Evolutionary conservation across 2,888 invertebrate genomes (phyloP).

Genomic region (Melinaea menophilus): DNA sequence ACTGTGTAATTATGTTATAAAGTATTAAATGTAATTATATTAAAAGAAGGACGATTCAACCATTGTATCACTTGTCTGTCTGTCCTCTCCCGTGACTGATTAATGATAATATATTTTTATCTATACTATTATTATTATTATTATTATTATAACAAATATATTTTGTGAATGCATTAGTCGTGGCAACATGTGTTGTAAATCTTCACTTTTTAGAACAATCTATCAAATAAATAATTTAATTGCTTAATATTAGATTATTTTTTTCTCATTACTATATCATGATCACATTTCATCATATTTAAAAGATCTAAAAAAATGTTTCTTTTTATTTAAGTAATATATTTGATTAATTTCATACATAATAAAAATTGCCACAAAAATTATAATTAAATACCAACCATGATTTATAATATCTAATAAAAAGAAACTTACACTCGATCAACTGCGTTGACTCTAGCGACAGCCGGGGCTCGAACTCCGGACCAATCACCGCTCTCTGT

Average conservation of each 20-base stretch:
- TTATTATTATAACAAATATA: slow-evolving; percentile 21
- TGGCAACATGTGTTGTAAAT: slow-evolving; percentile 26
- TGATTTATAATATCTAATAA: slow-evolving; percentile 49
- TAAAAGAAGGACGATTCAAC: slow-evolving; percentile 75
- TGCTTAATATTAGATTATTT: slow-evolving; percentile 22
- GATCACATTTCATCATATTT: background rate
- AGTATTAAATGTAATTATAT: slow-evolving; percentile 76
- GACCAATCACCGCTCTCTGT: slow-evolving; percentile 68
- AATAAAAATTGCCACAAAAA: slow-evolving; percentile 18
- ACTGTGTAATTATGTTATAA: slow-evolving; percentile 77
- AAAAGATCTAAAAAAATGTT: background rate
- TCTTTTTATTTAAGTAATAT: too few relatives aligned
- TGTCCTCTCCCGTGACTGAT: slow-evolving; percentile 24
- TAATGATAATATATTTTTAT: slow-evolving; percentile 25
- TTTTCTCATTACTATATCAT: slow-evolving; percentile 18
- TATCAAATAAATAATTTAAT: slow-evolving; percentile 25
- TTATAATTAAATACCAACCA: slow-evolving; percentile 3
- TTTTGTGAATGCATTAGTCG: slow-evolving; percentile 26
- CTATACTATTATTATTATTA: background rate
- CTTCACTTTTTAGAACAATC: slow-evolving; percentile 18
- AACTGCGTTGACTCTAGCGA: slow-evolving; percentile 53
- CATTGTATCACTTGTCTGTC: slow-evolving; percentile 47
- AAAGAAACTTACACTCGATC: slow-evolving; percentile 40
- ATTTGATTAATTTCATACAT: slow-evolving; percentile 8
- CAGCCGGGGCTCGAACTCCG: slow-evolving; percentile 53